These are phyloP conservation scores for Phacellophora camtschatica DNA, from an alignment of 30 jellyfish, hydroid and myxozoan genomes.

Conservation along the genomic window DNA sequence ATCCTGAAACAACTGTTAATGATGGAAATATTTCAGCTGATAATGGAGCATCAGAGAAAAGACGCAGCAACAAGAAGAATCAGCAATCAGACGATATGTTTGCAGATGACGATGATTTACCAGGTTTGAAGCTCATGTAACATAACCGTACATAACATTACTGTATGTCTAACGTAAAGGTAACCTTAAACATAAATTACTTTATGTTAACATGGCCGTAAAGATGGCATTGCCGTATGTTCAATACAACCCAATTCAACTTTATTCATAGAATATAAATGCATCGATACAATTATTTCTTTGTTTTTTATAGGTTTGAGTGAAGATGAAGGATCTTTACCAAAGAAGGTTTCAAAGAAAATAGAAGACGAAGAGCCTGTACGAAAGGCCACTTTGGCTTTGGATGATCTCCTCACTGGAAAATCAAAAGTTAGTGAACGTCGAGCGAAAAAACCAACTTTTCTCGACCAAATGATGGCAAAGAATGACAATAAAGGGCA, in stretches of 20 bases:
- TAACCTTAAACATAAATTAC: no score
- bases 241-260: no score
- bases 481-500: slow-evolving; percentile 25
- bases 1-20: neutral
- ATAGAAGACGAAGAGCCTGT: slow-evolving; percentile 62
- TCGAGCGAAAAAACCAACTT: slow-evolving; percentile 68
- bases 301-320: slow-evolving; percentile 48
- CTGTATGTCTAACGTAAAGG: no score
- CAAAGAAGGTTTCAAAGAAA: neutral
- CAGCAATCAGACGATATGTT: slow-evolving; percentile 69
- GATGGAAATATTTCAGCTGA: neutral
- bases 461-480: slow-evolving; percentile 88
- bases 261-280: no score
- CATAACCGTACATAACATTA: no score
- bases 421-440: slow-evolving; percentile 3
- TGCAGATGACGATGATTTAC: slow-evolving; percentile 85
- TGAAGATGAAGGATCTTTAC: slow-evolving; percentile 55
- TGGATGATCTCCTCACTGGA: slow-evolving; percentile 75
- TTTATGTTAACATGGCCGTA: no score
- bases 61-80: slow-evolving; percentile 3
- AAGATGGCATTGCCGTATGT: no score
- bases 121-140: no score
- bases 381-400: slow-evolving; percentile 79
- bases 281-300: neutral
- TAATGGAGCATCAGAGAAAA: neutral